phyloP scores from a whole-genome alignment of 2,797 vertebrate genomes.

The Odontamblyopus rebecca region DNA sequence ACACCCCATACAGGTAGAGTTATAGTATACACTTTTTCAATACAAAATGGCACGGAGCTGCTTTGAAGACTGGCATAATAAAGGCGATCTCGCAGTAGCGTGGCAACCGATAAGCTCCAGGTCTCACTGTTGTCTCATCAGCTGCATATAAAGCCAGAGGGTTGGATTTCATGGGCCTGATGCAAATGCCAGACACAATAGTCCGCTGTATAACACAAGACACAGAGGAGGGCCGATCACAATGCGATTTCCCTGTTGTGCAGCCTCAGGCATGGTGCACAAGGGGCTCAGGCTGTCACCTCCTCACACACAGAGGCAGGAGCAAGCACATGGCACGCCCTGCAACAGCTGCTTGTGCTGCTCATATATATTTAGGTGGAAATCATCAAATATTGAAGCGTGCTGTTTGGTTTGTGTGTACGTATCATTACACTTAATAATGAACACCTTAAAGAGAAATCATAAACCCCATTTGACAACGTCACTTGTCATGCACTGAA shows the following conservation, averaged over 20 bases:
- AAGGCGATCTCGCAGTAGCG: constrained; percentile 50
- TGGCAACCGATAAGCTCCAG: constrained; percentile 57
- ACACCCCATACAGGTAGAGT: constrained; percentile 27
- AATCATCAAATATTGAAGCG: constrained; percentile 33
- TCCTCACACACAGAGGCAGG: constrained; percentile 46
- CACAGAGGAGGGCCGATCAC: constrained; percentile 63
- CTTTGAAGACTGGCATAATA: constrained; percentile 44
- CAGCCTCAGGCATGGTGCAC: constrained; percentile 43
- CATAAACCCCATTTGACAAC: no score
- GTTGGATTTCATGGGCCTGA: constrained; percentile 68
- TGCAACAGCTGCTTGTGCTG: constrained; percentile 31
- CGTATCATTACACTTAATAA: background rate
- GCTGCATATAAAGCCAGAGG: constrained; percentile 54
- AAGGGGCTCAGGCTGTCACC: constrained; percentile 52
- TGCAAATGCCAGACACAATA: constrained; percentile 75
- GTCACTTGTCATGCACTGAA: no score
- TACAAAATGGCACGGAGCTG: constrained; percentile 23
- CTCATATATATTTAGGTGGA: background rate
- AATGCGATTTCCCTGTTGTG: constrained; percentile 64
- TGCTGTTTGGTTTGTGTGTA: background rate
- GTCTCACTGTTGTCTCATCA: constrained; percentile 58
- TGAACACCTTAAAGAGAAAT: no score
- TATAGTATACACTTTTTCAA: constrained; percentile 41
- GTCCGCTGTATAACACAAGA: constrained; percentile 68
- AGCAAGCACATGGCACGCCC: constrained; percentile 34